Percentiles rank a stretch among this genome's conserved stretches.
Evolutionary conservation across 2,113 vertebrate species (phyloP).

Genomic region (Gopherus evgoodei): DNA sequence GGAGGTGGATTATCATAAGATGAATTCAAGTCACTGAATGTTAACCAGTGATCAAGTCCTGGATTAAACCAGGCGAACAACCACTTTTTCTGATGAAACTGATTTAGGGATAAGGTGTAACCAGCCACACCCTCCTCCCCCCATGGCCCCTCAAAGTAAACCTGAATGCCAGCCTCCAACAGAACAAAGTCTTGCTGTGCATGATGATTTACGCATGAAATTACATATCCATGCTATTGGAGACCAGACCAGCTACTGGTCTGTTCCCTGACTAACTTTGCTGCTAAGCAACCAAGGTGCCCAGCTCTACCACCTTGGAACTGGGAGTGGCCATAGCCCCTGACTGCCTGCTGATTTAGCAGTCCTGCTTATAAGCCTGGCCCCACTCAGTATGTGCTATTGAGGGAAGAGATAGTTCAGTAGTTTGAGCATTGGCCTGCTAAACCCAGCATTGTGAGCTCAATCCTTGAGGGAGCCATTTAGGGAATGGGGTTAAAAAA

Average conservation of each 20-base stretch:
- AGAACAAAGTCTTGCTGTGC: not conserved
- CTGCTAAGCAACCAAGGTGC: not conserved
- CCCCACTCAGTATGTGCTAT: not conserved
- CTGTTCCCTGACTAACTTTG: not conserved
- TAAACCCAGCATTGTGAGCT: too few relatives aligned
- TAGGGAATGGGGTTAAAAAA: too few relatives aligned
- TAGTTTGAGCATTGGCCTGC: too few relatives aligned
- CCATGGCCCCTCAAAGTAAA: not conserved
- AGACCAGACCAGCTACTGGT: not conserved
- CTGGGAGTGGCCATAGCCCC: not conserved
- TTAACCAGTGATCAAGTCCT: conserved; percentile 36
- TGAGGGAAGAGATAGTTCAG: too few relatives aligned
- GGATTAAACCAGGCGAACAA: conserved; percentile 17
- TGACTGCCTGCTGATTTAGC: not conserved
- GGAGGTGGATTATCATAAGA: conserved; percentile 16
- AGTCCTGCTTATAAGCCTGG: not conserved
- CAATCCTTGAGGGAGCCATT: too few relatives aligned
- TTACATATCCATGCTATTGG: not conserved
- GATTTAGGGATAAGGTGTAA: not conserved
- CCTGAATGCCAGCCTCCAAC: not conserved
- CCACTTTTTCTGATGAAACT: not conserved
- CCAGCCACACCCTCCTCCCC: not conserved
- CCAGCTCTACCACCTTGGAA: not conserved
- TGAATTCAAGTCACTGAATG: conserved; percentile 2
- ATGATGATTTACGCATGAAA: not conserved